Base-by-base conservation (phyloP, 2,113 vertebrate genomes). In the Isichthys henryi region DNA sequence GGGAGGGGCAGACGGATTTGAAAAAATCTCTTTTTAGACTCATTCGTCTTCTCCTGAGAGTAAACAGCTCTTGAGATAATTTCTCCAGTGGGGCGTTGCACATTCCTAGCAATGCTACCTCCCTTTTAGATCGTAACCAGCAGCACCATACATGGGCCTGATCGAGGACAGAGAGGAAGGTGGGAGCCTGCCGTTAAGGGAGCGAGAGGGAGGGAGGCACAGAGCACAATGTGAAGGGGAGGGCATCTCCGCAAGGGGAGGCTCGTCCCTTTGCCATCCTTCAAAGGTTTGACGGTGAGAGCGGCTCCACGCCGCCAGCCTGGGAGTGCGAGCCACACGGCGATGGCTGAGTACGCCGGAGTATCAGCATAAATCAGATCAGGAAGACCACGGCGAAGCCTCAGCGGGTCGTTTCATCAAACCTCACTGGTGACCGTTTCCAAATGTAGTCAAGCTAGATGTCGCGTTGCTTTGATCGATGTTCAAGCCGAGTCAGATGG, bases 71-170 rank as follows among this genome's bases (percentile, higher is more conserved):
- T 92, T 53, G 77, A 90, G 91, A 90, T 91, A 89, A 92, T 91
- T 92, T 92, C 89, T 90, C 89, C 90, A 88, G 88, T 83, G 90
- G 91, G 91, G 89, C 90, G 31, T 91, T 82, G 92, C 88, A 89
- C 88, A 90, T 88, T 93, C 90, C 90, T 90, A 91, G 86, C 83
- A 77, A 90, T 45, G 52, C 90, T 88, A 90, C 92, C 92, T 92
- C 92, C 91, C 89, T 87, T 91, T 88, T 85, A 88, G 83, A 83
- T 43, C 91, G 0, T 17, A 88, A 88, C 86, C 87, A 83, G 88
- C 90, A 48, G 87, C 91, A 92, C 93, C 93, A 92, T 92, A 93
- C 90, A 93, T 92, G 93, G 93, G 70, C 91, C 90, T 92, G 88
- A 89, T 90, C 89, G 91, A 92, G 90, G 88, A 91, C 90, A 89